Conservation (phyloP, 2,797 vertebrate species). For the Tapirus indicus region DNA sequence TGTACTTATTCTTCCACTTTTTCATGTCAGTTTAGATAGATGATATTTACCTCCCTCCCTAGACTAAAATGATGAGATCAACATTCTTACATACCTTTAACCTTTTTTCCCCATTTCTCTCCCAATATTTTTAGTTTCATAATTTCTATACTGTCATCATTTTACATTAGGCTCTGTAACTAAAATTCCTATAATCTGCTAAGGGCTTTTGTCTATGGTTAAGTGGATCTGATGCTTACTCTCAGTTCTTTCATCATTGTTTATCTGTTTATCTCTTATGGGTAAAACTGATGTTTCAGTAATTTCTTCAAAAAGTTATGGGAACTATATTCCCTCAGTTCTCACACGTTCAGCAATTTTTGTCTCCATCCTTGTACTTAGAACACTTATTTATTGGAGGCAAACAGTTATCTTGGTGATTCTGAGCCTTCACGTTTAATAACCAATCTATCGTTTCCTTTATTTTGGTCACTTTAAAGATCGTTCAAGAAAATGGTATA, state of each 20-base stretch:
- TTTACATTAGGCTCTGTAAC: background rate
- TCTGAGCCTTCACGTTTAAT: background rate
- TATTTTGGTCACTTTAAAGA: background rate
- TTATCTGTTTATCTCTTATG: background rate
- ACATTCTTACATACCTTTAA: background rate
- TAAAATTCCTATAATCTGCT: background rate
- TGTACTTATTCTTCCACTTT: background rate
- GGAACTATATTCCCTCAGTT: background rate
- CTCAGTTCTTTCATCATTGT: background rate
- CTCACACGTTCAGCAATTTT: background rate
- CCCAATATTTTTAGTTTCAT: background rate
- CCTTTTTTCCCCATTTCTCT: background rate
- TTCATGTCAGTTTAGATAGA: background rate
- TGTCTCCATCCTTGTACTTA: background rate
- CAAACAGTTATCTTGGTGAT: background rate
- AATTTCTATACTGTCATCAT: background rate
- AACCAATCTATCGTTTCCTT: background rate
- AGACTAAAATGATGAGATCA: background rate
- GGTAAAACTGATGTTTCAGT: background rate
- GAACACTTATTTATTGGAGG: background rate
- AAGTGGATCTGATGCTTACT: background rate
- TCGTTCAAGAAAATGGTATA: background rate
- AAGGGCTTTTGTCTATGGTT: background rate
- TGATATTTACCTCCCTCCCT: background rate
- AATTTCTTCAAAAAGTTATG: background rate